Evolutionary conservation across 1,140 invertebrate species (phyloP), one percentile per base, ranked within the genome.

Genomic region (Drosophila baimaii): DNA sequence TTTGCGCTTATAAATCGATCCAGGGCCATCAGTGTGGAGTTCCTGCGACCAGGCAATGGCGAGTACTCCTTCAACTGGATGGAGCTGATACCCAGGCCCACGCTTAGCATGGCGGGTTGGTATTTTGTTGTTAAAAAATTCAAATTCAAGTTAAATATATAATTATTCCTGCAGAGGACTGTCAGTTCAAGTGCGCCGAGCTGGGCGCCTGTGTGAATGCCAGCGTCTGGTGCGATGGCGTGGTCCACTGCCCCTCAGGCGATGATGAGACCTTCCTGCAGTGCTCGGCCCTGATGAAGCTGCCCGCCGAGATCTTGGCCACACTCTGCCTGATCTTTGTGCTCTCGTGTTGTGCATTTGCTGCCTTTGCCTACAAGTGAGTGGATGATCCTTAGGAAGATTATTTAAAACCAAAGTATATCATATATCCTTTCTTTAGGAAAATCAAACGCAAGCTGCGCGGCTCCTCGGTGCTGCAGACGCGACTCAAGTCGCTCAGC

Each of bases 211-310:
- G 97, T 92, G 97, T 98, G 80, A 96, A 97, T 79, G 93, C 95
- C 0, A 95, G 95, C n/a, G 93, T 98, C 9, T 98, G 97, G 96
- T 98, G 97, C 90, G 97, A 98, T 83, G 97, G 97, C 0, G 92
- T 95, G 13, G 93, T 94, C 29, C 96, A 98, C 82, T 98, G 97
- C 90, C 97, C 97, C 0, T 97, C 96, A 2, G 97, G 96, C 0
- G 95, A 96, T 82, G 97, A 98, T 92, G 97, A 98, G 92, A 94
- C 96, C 2, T 93, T 97, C 17, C 93, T 94, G 7, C 96, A 97
- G 82, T 97, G 96, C 86, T 96, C 96, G 12, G 93, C 96, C 9
- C 90, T 97, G 10, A 92, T 97, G 46, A 94, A 95, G 79, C 92
- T 96, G 49, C 96, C 96, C 8, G 94, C 95, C 5, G 93, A 96